These are phyloP conservation scores for Melanostoma mellinum DNA, from an alignment of 2,888 invertebrate genomes.

Conservation along the genomic window DNA sequence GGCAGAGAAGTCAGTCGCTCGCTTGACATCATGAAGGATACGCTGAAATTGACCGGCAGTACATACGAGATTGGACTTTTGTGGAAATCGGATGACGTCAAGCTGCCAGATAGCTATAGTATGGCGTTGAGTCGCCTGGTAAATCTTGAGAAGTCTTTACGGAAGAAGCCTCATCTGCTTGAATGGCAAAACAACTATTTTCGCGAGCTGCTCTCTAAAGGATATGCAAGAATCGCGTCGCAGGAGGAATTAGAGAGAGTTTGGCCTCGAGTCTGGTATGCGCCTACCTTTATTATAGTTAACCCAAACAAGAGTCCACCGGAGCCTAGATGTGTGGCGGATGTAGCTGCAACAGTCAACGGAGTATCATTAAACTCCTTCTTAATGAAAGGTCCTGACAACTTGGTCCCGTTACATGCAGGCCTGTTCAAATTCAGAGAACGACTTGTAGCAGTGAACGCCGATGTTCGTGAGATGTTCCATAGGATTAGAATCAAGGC, in stretches of 20 bases:
- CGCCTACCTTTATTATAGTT: conserved; percentile 70
- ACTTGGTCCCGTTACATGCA: too few species aligned
- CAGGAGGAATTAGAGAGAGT: conserved; percentile 23
- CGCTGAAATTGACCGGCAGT: background rate
- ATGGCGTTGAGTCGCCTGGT: conserved; percentile 49
- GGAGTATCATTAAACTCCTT: conserved; percentile 48
- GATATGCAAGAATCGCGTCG: conserved; percentile 53
- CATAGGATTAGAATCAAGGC: conserved; percentile 8
- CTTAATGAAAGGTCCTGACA: too few species aligned
- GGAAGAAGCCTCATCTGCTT: conserved; percentile 26
- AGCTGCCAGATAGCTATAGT: conserved; percentile 41
- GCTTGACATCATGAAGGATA: background rate
- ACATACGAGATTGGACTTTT: background rate
- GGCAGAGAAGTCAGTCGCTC: background rate
- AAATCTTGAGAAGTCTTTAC: conserved; percentile 46
- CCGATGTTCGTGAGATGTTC: conserved; percentile 30
- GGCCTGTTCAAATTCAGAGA: conserved; percentile 44
- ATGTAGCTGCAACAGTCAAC: conserved; percentile 54
- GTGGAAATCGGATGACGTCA: background rate
- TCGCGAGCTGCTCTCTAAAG: conserved; percentile 34
- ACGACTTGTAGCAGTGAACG: conserved; percentile 35
- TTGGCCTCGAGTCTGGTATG: conserved; percentile 72
- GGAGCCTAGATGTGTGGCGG: conserved; percentile 54
- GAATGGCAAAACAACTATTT: conserved; percentile 48
- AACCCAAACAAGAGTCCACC: conserved; percentile 47